Evolutionary conservation across 2,888 invertebrate species (phyloP).

Genomic region (Chloroclystis v-ata): DNA sequence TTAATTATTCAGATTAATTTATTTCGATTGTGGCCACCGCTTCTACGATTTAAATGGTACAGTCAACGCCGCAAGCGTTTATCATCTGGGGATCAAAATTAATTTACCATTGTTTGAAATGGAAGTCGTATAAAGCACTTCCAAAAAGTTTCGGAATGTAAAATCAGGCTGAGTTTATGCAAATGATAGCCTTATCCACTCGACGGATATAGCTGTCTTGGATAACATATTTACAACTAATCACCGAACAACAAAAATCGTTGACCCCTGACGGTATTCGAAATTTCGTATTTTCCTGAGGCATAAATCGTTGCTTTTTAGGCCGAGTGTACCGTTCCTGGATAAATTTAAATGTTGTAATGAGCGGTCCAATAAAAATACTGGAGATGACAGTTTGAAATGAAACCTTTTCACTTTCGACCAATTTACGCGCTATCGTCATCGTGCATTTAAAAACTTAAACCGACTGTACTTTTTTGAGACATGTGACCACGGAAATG

Average conservation of each 20-base stretch:
- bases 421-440: slow-evolving; percentile 19
- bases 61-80: slow-evolving; percentile 1
- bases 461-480: slow-evolving; percentile 2
- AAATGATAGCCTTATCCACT: slow-evolving; percentile 4
- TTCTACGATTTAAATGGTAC: slow-evolving; percentile 17
- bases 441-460: slow-evolving; percentile 12
- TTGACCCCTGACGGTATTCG: slow-evolving; percentile 5
- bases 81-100: neutral
- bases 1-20: slow-evolving; percentile 18
- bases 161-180: slow-evolving; percentile 1
- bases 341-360: slow-evolving; percentile 25
- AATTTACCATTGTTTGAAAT: neutral
- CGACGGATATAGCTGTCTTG: slow-evolving; percentile 10
- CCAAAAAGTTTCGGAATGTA: neutral
- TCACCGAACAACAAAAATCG: slow-evolving; percentile 8
- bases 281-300: slow-evolving; percentile 1
- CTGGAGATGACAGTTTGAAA: slow-evolving; percentile 23
- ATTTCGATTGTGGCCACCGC: slow-evolving; percentile 13
- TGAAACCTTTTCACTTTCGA: slow-evolving; percentile 24
- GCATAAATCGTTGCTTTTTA: slow-evolving; percentile 5
- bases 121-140: slow-evolving; percentile 1
- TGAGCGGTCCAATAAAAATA: slow-evolving; percentile 27
- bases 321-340: slow-evolving; percentile 12
- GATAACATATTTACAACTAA: slow-evolving; percentile 11
- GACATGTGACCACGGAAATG: neutral